A percentile compares a stretch with the other conserved stretches of the same genome.
These are phyloP conservation scores for Neodiprion pinetum DNA, from an alignment of 1,140 invertebrate species.

Conservation along the genomic window DNA sequence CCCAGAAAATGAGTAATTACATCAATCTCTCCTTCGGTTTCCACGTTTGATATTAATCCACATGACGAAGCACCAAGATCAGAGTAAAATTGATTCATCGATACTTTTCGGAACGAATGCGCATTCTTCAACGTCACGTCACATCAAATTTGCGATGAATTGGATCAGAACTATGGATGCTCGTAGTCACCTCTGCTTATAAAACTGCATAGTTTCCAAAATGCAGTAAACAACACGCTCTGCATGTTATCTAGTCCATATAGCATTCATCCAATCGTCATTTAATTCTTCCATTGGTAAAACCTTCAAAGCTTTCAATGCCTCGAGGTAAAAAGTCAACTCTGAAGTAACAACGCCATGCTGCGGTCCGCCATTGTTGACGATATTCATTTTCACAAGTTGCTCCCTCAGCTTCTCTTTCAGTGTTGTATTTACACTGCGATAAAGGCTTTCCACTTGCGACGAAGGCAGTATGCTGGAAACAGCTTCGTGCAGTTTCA, in stretches of 20 bases:
- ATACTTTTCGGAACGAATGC: neutral
- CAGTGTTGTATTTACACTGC: slow-evolving; percentile 85
- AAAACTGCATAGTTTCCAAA: slow-evolving; percentile 49
- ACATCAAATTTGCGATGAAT: neutral
- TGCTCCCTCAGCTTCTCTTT: slow-evolving; percentile 87
- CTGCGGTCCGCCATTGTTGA: slow-evolving; percentile 94
- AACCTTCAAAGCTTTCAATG: slow-evolving; percentile 85
- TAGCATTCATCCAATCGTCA: slow-evolving; percentile 79
- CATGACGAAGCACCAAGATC: neutral
- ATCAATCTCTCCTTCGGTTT: too few species aligned
- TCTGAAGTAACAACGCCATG: slow-evolving; percentile 96
- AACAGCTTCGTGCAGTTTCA: slow-evolving; percentile 92
- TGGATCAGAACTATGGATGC: neutral
- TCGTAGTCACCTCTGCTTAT: slow-evolving; percentile 43
- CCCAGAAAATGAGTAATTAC: too few species aligned
- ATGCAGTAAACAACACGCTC: slow-evolving; percentile 58
- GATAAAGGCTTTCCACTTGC: slow-evolving; percentile 80
- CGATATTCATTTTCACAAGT: slow-evolving; percentile 84
- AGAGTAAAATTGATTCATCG: neutral
- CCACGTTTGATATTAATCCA: too few species aligned
- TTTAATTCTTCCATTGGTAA: slow-evolving; percentile 75
- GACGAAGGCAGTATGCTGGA: slow-evolving; percentile 76
- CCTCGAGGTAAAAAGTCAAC: slow-evolving; percentile 94
- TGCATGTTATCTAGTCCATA: slow-evolving; percentile 75
- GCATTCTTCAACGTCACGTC: neutral